Conservation (phyloP, 2,797 vertebrate genomes). For the Buphagus erythrorhynchus region DNA sequence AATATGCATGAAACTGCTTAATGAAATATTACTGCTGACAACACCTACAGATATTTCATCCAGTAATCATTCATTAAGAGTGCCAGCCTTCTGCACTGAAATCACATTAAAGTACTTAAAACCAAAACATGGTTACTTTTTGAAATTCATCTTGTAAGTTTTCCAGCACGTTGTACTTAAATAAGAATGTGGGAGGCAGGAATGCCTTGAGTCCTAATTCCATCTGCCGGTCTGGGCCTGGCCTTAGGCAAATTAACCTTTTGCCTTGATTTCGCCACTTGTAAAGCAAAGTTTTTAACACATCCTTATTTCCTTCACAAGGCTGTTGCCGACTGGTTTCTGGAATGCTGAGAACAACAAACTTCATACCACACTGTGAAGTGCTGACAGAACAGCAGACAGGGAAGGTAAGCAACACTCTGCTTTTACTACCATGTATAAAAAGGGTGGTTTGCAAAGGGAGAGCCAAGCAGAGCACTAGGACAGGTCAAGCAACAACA, state of each 20-base stretch:
- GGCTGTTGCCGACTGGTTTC: background rate
- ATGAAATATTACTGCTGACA: background rate
- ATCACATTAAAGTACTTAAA: background rate
- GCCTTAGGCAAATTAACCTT: slow-evolving; percentile 27
- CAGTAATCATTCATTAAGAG: background rate
- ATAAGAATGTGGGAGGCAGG: background rate
- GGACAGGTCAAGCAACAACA: background rate
- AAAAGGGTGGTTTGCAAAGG: background rate
- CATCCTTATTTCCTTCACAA: slow-evolving; percentile 10
- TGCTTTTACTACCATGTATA: background rate
- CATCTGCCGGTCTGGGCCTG: background rate
- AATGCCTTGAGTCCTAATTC: background rate
- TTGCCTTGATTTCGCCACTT: background rate
- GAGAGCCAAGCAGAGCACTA: background rate
- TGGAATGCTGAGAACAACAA: slow-evolving; percentile 6
- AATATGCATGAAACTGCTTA: background rate
- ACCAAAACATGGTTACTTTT: background rate
- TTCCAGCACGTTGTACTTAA: background rate
- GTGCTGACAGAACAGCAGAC: background rate
- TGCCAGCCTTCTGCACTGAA: background rate
- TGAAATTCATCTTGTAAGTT: background rate
- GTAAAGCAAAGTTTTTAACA: slow-evolving; percentile 25
- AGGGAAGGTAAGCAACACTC: background rate
- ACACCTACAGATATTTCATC: background rate
- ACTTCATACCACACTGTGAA: background rate